Evolutionary conservation across 1,140 invertebrate genomes (phyloP), one percentile per base, ranked within the genome.

Genomic region (Lordiphosa stackelbergi): DNA sequence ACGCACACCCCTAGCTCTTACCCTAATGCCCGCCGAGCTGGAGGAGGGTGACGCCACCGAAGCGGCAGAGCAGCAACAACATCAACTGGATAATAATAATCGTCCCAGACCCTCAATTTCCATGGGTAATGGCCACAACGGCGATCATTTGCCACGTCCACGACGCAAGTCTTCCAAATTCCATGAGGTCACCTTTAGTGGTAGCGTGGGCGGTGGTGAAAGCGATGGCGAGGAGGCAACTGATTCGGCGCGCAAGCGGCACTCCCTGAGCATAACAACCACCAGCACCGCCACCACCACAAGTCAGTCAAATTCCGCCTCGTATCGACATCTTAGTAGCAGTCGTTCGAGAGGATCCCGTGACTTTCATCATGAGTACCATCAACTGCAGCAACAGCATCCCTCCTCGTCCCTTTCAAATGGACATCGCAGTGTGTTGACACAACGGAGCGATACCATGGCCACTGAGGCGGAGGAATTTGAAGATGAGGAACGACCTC

Each of bases 161-260:
- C 75, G 85, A 2, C 69, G 85, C 12, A 86, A 86, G 48, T 86
- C 85, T 5, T 86, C 85, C 0, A 86, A 86, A 19, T 74, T 75
- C 19, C 85, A 86, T 8, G 85, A 86, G 58, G 85, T 86, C 22
- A 86, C 85, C 12, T 86, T 86, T 28, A 86, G 85, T 9, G 85
- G 85, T 40, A 86, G 85, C 38, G 84, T 86, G 5, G 85, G 79
- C 5, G 85, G 79, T 10, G 79, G 85, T 19, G 85, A 86, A 0
- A 86, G 84, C 34, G 85, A 86, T 38, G 43, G n/a, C 13, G 34
- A 41, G 47, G 53, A 12, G 7, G 28, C 38, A 36, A 43, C 37
- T 4, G 55, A 34, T 16, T 8, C n/a, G 45, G 42, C 24, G 3
- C 35, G 36, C 13, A 79, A 81, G 24, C 66, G 74, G 0, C 77